A percentile compares a stretch with the other conserved stretches of the same genome.
Conservation (phyloP, 2,888 invertebrate species). For the Eristalis intricaria region DNA sequence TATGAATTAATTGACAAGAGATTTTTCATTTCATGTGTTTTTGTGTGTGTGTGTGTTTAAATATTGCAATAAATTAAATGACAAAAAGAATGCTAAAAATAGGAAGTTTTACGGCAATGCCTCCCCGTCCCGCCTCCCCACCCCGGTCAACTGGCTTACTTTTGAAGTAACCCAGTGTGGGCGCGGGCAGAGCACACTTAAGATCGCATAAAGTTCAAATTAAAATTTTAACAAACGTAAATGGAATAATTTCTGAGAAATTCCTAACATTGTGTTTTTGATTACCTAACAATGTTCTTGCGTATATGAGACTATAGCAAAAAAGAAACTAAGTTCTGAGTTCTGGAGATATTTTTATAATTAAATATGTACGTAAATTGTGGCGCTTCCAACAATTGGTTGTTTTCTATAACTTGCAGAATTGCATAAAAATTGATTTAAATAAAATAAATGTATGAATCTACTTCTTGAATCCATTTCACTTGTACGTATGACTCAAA, state of each 20-base stretch:
- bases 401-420: constrained; percentile 45
- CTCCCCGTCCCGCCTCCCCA: not conserved
- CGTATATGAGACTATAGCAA: constrained; percentile 61
- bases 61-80: constrained; percentile 63
- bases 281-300: constrained; percentile 10
- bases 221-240: constrained; percentile 54
- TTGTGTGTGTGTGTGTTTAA: constrained; percentile 10
- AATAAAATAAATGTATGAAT: constrained; percentile 37
- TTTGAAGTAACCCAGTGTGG: constrained; percentile 53
- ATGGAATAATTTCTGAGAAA: constrained; percentile 65
- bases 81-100: constrained; percentile 47
- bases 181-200: not conserved
- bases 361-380: constrained; percentile 66
- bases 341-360: constrained; percentile 53
- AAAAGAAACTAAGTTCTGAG: constrained; percentile 38
- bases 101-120: constrained; percentile 51
- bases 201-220: constrained; percentile 49
- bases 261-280: constrained; percentile 41
- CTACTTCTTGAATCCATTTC: constrained; percentile 33
- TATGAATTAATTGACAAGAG: constrained; percentile 67
- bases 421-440: constrained; percentile 32
- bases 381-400: constrained; percentile 57
- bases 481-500: constrained; percentile 35
- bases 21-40: constrained; percentile 21
- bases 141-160: constrained; percentile 41